Percentiles rank a stretch among this genome's conserved stretches.
Evolutionary conservation across 1,140 invertebrate genomes (phyloP).

Genomic region (Drosophila ambigua): DNA sequence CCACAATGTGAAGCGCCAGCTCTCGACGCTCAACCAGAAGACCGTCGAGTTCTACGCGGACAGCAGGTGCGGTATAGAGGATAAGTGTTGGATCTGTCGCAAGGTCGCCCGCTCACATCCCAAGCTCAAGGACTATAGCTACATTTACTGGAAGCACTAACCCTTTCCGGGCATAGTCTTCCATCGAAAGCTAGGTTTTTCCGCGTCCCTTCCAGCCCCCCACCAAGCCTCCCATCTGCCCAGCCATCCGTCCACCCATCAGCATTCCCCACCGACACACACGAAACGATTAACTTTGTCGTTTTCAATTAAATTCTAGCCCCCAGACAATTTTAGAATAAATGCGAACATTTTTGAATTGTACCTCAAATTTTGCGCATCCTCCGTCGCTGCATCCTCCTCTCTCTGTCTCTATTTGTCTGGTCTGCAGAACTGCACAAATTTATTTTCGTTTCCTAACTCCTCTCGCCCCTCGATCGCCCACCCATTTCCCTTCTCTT

Average conservation of each 20-base stretch:
- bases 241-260: slow-evolving; percentile 8
- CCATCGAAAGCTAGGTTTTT: too few species aligned
- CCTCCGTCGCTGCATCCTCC: not conserved
- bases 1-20: slow-evolving; percentile 80
- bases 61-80: slow-evolving; percentile 82
- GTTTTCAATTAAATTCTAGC: slow-evolving; percentile 5
- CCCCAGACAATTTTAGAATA: slow-evolving; percentile 59
- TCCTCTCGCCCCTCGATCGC: too few species aligned
- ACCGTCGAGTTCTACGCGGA: slow-evolving; percentile 82
- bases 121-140: slow-evolving; percentile 78
- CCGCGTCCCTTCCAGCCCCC: not conserved
- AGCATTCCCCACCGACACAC: slow-evolving; percentile 11
- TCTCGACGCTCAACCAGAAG: slow-evolving; percentile 74
- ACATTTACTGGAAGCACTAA: slow-evolving; percentile 75
- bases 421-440: slow-evolving; percentile 30
- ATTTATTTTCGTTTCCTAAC: slow-evolving; percentile 67
- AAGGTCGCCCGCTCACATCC: slow-evolving; percentile 80
- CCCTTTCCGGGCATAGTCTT: not conserved
- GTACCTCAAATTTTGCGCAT: slow-evolving; percentile 31
- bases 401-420: slow-evolving; percentile 26
- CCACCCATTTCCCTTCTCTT: slow-evolving; percentile 16
- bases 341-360: slow-evolving; percentile 68
- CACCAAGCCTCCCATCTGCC: too few species aligned
- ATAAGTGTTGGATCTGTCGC: slow-evolving; percentile 83
- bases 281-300: not conserved